Evolutionary conservation across 2,797 vertebrate species (phyloP).

Genomic region (Gouania willdenowi): DNA sequence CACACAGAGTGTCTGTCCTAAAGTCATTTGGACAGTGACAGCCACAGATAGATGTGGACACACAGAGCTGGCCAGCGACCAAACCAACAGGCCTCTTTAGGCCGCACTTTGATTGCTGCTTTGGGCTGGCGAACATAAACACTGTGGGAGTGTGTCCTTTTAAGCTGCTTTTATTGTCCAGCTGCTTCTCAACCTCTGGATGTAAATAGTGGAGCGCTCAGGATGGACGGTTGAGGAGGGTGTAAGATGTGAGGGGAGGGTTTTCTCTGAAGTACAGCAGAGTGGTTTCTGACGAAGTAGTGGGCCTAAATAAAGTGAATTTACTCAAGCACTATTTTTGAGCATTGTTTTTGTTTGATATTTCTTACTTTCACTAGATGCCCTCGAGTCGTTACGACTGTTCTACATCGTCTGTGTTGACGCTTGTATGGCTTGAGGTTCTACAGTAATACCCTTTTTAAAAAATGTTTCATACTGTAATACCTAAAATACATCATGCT

Average conservation of each 20-base stretch:
- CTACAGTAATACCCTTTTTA: too few relatives aligned
- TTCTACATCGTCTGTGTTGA: too few relatives aligned
- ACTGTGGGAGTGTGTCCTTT: slow-evolving; percentile 69
- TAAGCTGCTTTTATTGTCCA: slow-evolving; percentile 78
- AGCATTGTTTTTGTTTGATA: too few relatives aligned
- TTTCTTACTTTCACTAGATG: too few relatives aligned
- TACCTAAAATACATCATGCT: too few relatives aligned
- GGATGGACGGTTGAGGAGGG: slow-evolving; percentile 31
- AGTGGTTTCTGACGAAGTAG: slow-evolving; percentile 12
- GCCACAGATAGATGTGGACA: slow-evolving; percentile 62
- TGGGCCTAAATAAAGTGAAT: too few relatives aligned
- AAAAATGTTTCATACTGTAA: too few relatives aligned
- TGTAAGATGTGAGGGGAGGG: slow-evolving; percentile 14
- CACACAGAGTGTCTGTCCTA: slow-evolving; percentile 21
- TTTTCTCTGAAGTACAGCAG: slow-evolving; percentile 43
- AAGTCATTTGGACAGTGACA: slow-evolving; percentile 40
- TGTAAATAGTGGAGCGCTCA: slow-evolving; percentile 55
- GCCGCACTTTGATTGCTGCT: slow-evolving; percentile 57
- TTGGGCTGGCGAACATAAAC: slow-evolving; percentile 65
- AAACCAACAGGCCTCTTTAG: slow-evolving; percentile 53
- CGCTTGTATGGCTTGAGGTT: too few relatives aligned
- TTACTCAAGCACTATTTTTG: too few relatives aligned
- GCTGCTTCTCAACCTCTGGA: slow-evolving; percentile 63
- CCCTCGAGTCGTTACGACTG: too few relatives aligned
- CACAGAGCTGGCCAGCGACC: slow-evolving; percentile 45